Evolutionary conservation across 2,113 vertebrate species (phyloP).

Genomic region (Thermophis baileyi): DNA sequence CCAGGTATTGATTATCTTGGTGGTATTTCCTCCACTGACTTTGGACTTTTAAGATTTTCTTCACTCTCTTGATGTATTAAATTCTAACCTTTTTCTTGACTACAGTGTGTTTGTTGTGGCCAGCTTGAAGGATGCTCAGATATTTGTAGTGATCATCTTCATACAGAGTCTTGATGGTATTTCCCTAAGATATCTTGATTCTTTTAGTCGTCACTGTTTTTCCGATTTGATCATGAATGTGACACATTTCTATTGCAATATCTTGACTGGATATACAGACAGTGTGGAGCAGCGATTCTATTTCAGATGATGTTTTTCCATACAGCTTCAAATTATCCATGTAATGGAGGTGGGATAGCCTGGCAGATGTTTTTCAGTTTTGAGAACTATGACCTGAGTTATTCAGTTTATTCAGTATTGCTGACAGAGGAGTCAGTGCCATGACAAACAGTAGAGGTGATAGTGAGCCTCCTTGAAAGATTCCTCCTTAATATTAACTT

Average conservation of each 20-base stretch:
- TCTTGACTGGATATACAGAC: neutral
- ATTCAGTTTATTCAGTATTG: neutral
- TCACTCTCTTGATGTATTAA: neutral
- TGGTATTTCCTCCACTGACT: neutral
- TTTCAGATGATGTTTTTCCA: neutral
- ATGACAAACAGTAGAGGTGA: neutral
- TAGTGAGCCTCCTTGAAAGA: neutral
- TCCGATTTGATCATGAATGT: neutral
- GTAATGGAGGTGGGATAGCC: neutral
- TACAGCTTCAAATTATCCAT: neutral
- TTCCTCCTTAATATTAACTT: neutral
- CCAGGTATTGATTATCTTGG: neutral
- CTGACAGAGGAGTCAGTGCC: neutral
- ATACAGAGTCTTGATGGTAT: neutral
- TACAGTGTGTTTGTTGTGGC: neutral
- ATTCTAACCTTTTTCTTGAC: neutral
- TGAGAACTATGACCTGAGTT: neutral
- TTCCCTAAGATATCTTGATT: neutral
- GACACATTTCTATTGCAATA: neutral
- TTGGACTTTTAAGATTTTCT: neutral
- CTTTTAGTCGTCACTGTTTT: neutral
- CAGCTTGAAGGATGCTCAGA: neutral
- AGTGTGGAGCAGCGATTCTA: neutral
- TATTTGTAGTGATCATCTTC: neutral
- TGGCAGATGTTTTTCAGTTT: neutral